phyloP scores from a whole-genome alignment of 2,113 vertebrate genomes.

The Rhinolophus ferrumequinum region DNA sequence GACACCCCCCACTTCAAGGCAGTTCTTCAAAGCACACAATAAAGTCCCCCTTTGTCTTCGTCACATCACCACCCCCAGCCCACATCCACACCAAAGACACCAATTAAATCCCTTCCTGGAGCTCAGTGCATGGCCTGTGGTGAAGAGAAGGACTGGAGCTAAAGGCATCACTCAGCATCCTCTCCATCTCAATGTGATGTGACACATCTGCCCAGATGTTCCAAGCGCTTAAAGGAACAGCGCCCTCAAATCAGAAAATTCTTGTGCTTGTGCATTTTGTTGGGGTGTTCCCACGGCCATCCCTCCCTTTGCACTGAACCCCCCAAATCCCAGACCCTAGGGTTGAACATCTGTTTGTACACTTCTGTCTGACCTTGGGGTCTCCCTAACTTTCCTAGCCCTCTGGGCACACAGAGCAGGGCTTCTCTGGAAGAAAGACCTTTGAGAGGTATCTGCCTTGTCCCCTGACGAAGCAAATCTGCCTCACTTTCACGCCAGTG shows the following conservation, averaged over 20 bases:
- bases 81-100: not conserved
- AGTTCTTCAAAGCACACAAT: not conserved
- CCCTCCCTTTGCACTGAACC: not conserved
- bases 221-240: slow-evolving; percentile 18
- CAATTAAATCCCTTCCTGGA: not conserved
- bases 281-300: too few relatives aligned
- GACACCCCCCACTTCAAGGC: not conserved
- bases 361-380: not conserved
- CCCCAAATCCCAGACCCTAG: not conserved
- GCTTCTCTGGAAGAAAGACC: not conserved
- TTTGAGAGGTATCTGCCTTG: not conserved
- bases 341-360: not conserved
- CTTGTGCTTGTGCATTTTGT: not conserved
- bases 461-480: not conserved
- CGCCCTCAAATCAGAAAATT: not conserved
- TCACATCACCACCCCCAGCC: not conserved
- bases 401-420: too few relatives aligned
- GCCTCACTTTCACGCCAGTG: not conserved
- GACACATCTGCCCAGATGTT: slow-evolving; percentile 32
- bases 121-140: not conserved
- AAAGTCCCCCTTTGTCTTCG: not conserved
- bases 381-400: not conserved
- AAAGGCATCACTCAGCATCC: slow-evolving; percentile 37
- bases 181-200: not conserved
- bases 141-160: not conserved